phyloP scores from a whole-genome alignment of 2,797 vertebrate species.

The Emys orbicularis region DNA sequence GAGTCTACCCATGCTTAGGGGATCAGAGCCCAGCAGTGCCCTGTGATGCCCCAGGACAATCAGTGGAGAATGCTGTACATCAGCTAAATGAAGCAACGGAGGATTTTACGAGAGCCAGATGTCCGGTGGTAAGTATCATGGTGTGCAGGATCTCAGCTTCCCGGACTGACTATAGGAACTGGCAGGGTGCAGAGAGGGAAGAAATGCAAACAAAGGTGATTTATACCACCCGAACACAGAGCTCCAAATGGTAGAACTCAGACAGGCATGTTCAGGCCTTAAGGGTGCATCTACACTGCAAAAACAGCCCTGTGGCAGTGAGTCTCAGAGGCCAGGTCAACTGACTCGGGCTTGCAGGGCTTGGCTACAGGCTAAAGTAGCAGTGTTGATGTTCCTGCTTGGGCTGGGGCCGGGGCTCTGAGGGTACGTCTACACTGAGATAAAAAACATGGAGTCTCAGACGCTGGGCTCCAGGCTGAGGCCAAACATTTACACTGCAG shows the following conservation, averaged over 20 bases:
- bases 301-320: neutral
- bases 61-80: neutral
- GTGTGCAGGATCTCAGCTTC: neutral
- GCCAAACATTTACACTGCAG: no score
- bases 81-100: neutral
- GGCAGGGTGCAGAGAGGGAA: neutral
- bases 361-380: neutral
- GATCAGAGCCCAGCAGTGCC: neutral
- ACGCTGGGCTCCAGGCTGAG: neutral
- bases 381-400: neutral
- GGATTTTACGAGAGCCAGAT: neutral
- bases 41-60: neutral
- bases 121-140: no score
- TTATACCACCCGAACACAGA: neutral
- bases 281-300: neutral
- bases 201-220: neutral
- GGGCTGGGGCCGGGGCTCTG: neutral
- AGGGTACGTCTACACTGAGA: neutral
- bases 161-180: neutral
- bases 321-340: neutral
- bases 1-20: neutral
- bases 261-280: neutral
- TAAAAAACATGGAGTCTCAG: neutral
- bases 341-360: neutral
- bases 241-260: neutral